Base-by-base conservation (phyloP, 2,888 invertebrate species). In the Dasysyrphus tricinctus region DNA sequence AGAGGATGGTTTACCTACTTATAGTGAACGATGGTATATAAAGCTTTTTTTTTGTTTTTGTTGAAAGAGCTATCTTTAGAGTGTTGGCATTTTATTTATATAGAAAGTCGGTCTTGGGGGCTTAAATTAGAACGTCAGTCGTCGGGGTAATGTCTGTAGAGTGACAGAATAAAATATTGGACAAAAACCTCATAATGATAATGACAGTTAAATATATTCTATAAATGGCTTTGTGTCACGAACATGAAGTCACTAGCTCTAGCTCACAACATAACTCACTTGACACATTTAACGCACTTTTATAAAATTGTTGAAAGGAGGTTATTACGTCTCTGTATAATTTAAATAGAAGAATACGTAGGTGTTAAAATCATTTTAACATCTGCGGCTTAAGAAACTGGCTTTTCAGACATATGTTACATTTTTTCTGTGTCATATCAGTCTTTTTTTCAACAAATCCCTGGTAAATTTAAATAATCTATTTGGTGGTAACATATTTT, bases 201-300 rank as follows among this genome's bases (percentile, higher is more conserved):
- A 83, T 74, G 73, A 56, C 44, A 70, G 72, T 79, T 79, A n/a
- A n/a, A 70, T 59, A 24, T n/a, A 12, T 79, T 74, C 16, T 63
- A 65, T 63, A 65, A 83, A 79, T 75, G 49, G 63, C 79, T 79
- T 61, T 69, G 57, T 83, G 83, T 79, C 83, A 79, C 79, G 83
- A 79, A 70, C 79, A 79, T 54, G 47, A 32, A 75, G 69, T 75
- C 51, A 70, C 65, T 51, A 56, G 63, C 76, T 81, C 49, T 24
- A 24, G 24, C 24, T 24, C 24, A 32, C 8, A 76, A 72, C 70
- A 39, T 72, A 75, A 79, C 65, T 75, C 57, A 74, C 79, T 83
- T 75, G 74, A 79, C 79, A 83, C 70, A 70, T 75, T 79, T 83
- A 34, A 49, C 12, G 19, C 19, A 14, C 44, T 67, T 34, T 47